These are phyloP conservation scores for Trachelus troglodyta DNA, from an alignment of 2,888 invertebrate species.

Conservation along the genomic window DNA sequence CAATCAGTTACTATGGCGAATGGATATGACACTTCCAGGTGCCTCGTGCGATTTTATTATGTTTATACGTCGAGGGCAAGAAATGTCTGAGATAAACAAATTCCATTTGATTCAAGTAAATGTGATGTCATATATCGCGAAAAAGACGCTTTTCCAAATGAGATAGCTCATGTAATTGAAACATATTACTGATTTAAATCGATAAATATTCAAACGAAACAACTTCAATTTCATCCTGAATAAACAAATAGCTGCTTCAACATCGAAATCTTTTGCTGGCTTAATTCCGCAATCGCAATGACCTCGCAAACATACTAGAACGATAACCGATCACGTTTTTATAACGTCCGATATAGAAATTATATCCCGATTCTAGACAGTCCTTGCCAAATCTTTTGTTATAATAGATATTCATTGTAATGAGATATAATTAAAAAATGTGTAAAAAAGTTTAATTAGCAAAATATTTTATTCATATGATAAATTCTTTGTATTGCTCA, in stretches of 20 bases:
- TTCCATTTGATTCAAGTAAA: not conserved
- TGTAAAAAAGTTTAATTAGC: no score
- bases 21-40: not conserved
- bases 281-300: not conserved
- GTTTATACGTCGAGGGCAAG: not conserved
- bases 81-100: not conserved
- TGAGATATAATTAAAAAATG: no score
- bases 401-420: no score
- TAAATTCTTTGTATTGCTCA: no score
- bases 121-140: not conserved
- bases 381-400: no score
- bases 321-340: no score
- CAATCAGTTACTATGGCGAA: no score
- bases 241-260: not conserved
- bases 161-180: not conserved
- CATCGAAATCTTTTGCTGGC: not conserved
- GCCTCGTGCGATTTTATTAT: not conserved
- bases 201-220: not conserved
- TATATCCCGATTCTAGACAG: no score
- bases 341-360: no score
- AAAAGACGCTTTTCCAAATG: not conserved
- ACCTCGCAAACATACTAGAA: no score
- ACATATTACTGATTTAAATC: not conserved
- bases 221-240: not conserved
- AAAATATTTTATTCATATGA: no score